Conservation (phyloP, 2,797 vertebrate genomes). For the Acestrorhynchus altus region DNA sequence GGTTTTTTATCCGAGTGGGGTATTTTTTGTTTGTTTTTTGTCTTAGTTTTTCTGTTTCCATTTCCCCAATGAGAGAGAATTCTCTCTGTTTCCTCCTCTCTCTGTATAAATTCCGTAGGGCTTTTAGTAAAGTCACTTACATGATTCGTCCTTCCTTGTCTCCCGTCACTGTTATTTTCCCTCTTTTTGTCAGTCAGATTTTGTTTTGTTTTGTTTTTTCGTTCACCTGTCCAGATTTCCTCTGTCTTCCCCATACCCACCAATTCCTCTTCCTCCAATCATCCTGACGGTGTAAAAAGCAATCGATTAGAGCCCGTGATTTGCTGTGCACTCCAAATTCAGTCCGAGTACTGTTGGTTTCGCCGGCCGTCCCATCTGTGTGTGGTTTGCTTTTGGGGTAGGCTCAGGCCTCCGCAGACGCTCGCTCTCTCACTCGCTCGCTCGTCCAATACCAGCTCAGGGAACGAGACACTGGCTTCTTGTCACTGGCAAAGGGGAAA, state of each 20-base stretch:
- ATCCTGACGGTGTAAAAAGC: slow-evolving; percentile 65
- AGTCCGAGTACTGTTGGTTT: slow-evolving; percentile 96
- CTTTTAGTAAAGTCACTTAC: not conserved
- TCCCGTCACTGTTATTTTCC: slow-evolving; percentile 1
- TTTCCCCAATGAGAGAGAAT: slow-evolving; percentile 55
- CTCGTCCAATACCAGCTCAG: slow-evolving; percentile 69
- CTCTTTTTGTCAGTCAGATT: slow-evolving; percentile 48
- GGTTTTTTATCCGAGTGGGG: slow-evolving; percentile 48
- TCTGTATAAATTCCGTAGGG: slow-evolving; percentile 22
- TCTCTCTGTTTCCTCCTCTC: slow-evolving; percentile 57
- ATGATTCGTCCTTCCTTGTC: slow-evolving; percentile 11
- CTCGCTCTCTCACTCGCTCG: slow-evolving; percentile 66
- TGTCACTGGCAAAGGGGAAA: slow-evolving; percentile 67
- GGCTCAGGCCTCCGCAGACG: slow-evolving; percentile 66
- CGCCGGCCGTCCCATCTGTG: slow-evolving; percentile 83
- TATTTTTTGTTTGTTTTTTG: slow-evolving; percentile 34
- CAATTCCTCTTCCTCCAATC: slow-evolving; percentile 70
- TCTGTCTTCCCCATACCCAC: slow-evolving; percentile 52
- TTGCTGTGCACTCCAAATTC: slow-evolving; percentile 69
- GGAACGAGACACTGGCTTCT: slow-evolving; percentile 76
- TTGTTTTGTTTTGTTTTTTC: slow-evolving; percentile 54
- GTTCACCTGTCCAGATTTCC: slow-evolving; percentile 53
- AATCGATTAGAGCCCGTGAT: slow-evolving; percentile 63
- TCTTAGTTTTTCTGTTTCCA: slow-evolving; percentile 55
- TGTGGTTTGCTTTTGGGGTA: slow-evolving; percentile 72